phyloP scores from a whole-genome alignment of 2,888 invertebrate species.

The Zhuqinia jingwanae region DNA sequence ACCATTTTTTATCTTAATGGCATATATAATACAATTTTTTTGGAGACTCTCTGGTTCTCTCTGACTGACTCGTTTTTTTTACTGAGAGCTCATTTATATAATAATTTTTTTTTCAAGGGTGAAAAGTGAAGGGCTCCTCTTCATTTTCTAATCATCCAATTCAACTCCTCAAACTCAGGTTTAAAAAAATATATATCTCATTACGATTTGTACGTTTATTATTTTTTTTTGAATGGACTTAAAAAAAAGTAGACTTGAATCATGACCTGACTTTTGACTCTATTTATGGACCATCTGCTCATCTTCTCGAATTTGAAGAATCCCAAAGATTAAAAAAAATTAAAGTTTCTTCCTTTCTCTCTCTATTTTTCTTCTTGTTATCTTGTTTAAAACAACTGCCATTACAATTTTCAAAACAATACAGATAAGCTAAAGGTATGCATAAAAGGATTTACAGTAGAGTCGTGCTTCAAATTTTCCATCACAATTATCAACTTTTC shows the following conservation, averaged over 20 bases:
- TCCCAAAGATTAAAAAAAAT: not conserved
- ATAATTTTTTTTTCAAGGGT: not conserved
- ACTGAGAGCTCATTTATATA: no score
- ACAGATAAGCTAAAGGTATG: no score
- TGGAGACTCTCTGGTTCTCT: not conserved
- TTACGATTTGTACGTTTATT: conserved; percentile 65
- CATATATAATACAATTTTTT: conserved; percentile 34
- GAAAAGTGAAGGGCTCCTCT: conserved; percentile 21
- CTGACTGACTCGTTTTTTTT: conserved; percentile 16
- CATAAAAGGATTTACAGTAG: no score
- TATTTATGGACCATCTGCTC: conserved; percentile 68
- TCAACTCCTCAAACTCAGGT: conserved; percentile 21
- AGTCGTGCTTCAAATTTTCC: conserved; percentile 31
- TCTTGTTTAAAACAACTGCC: conserved; percentile 34
- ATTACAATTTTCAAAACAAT: not conserved
- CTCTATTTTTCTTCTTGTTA: conserved; percentile 31
- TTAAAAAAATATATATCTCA: conserved; percentile 62
- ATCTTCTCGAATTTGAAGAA: conserved; percentile 23
- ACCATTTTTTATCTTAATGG: conserved; percentile 35
- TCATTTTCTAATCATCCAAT: conserved; percentile 12
- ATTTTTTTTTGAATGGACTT: conserved; percentile 7
- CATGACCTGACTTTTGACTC: conserved; percentile 49
- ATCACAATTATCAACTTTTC: conserved; percentile 15
- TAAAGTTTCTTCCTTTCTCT: not conserved
- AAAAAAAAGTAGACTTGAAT: not conserved